A percentile compares a stretch with the other conserved stretches of the same genome.
Evolutionary conservation across 2,113 vertebrate genomes (phyloP).

Genomic region (Quiscalus mexicanus): DNA sequence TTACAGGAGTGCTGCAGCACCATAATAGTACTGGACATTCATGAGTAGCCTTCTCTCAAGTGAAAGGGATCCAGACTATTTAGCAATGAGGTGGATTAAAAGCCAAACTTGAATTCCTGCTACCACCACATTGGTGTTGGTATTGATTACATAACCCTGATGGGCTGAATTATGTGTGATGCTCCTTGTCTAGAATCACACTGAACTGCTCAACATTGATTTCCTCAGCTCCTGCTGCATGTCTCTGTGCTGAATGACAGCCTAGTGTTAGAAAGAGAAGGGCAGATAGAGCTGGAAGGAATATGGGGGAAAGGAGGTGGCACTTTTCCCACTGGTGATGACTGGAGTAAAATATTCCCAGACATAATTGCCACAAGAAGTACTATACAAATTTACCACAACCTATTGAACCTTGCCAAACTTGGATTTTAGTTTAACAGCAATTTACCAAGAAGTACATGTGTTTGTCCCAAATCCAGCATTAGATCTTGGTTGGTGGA

Average conservation of each 20-base stretch:
- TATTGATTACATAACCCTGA: background rate
- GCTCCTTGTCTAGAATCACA: background rate
- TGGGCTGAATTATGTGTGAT: background rate
- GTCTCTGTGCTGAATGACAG: background rate
- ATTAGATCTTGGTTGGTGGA: background rate
- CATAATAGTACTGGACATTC: background rate
- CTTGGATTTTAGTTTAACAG: background rate
- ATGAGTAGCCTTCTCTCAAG: background rate
- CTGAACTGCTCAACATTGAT: rapidly evolving
- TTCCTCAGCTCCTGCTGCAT: background rate
- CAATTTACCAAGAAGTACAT: background rate
- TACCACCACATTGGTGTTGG: background rate
- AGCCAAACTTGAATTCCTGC: background rate
- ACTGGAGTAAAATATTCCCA: background rate
- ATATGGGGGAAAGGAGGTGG: background rate
- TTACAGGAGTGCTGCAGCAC: background rate
- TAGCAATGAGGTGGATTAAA: background rate
- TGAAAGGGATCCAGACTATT: background rate
- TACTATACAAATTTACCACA: background rate
- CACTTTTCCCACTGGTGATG: background rate
- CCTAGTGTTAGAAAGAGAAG: background rate
- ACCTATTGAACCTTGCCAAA: background rate
- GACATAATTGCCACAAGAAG: background rate
- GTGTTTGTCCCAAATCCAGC: background rate
- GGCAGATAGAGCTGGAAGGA: background rate